A percentile compares a stretch with the other conserved stretches of the same genome.
phyloP scores from a whole-genome alignment of 2,888 invertebrate genomes.

The Nephrotoma appendiculata region DNA sequence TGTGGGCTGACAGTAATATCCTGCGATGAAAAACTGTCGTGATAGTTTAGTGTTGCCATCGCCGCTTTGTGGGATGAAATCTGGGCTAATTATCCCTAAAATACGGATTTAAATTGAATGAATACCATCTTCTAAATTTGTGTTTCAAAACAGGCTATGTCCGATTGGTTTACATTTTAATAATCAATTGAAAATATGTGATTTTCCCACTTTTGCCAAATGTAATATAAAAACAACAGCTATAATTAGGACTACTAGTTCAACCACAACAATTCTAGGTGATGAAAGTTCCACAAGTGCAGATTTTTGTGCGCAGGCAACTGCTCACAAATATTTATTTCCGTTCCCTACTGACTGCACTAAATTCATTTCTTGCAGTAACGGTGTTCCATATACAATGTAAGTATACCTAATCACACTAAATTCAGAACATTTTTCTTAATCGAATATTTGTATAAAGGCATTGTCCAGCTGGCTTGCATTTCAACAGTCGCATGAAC shows the following conservation, averaged over 20 bases:
- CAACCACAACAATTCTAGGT: background rate
- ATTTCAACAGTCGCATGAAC: background rate
- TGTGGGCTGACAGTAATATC: too few relatives aligned
- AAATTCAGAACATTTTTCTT: too few relatives aligned
- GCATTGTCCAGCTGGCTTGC: background rate
- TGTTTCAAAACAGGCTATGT: background rate
- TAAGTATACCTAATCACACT: background rate
- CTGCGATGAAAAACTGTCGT: too few relatives aligned
- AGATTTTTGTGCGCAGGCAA: background rate
- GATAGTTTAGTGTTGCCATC: too few relatives aligned
- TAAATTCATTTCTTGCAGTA: background rate
- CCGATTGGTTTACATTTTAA: background rate
- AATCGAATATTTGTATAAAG: background rate
- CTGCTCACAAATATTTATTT: background rate
- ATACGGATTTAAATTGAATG: background rate
- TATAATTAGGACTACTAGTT: background rate
- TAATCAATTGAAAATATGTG: background rate
- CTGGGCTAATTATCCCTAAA: background rate
- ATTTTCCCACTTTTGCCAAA: background rate
- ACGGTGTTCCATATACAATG: background rate
- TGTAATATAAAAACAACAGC: background rate
- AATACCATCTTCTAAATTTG: background rate
- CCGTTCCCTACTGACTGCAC: background rate
- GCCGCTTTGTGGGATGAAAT: too few relatives aligned
- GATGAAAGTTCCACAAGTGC: background rate